Percentiles rank a stretch among this genome's conserved stretches.
Conservation (phyloP, 2,113 vertebrate genomes). For the Menidia beryllina region DNA sequence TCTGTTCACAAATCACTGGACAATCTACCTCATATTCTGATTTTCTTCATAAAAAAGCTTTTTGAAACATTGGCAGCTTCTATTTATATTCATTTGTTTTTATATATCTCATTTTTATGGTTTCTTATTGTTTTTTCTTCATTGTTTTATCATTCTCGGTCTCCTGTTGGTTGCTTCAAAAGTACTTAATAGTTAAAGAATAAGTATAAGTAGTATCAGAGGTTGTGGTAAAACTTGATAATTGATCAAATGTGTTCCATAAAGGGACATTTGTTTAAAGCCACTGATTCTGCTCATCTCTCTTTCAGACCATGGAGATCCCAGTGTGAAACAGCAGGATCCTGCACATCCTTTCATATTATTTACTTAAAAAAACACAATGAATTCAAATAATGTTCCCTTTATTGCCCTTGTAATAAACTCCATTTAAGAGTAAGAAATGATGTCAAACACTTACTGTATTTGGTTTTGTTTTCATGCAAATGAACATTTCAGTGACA, state of each 20-base stretch:
- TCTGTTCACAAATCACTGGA: no score
- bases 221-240: not conserved
- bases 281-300: slow-evolving; percentile 2
- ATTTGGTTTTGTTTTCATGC: not conserved
- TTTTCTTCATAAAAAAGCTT: no score
- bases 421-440: not conserved
- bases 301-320: slow-evolving; percentile 53
- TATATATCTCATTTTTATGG: no score
- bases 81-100: no score
- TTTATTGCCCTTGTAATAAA: not conserved
- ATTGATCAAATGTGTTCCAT: not conserved
- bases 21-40: no score
- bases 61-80: no score
- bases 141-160: no score
- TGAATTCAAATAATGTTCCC: not conserved
- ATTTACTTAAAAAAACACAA: not conserved
- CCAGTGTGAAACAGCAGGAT: slow-evolving; percentile 33
- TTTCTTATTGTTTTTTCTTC: no score
- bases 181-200: no score
- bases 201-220: no score
- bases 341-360: not conserved
- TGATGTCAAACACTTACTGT: slow-evolving; percentile 6
- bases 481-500: accelerated
- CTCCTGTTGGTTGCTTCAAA: no score
- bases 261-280: not conserved